Conservation (phyloP, 2,797 vertebrate genomes). For the Artibeus jamaicensis region DNA sequence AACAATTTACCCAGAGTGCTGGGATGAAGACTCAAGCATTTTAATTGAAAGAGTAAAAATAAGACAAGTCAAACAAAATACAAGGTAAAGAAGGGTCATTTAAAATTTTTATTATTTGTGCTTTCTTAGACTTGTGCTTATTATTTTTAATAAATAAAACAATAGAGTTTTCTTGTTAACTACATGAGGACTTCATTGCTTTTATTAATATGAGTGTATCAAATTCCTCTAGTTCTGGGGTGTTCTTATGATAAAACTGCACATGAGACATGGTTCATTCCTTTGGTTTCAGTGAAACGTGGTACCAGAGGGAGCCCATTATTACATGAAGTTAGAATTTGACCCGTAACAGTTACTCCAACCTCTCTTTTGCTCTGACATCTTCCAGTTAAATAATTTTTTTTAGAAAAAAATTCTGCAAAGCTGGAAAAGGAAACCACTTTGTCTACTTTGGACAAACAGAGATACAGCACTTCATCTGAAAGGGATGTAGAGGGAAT, state of each 20-base stretch:
- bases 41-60: not conserved
- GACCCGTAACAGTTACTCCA: conserved; percentile 33
- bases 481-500: conserved; percentile 55
- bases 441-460: conserved; percentile 53
- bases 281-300: conserved; percentile 15
- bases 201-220: not conserved
- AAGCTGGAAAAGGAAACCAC: conserved; percentile 52
- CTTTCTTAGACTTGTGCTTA: not conserved
- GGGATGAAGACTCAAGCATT: not conserved
- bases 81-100: not conserved
- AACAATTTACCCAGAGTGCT: not conserved
- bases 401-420: conserved; percentile 38
- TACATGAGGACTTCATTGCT: not conserved
- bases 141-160: conserved; percentile 1
- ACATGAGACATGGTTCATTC: conserved; percentile 22
- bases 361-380: not conserved
- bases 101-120: not conserved
- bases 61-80: not conserved
- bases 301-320: not conserved
- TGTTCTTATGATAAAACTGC: not conserved
- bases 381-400: conserved; percentile 49
- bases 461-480: conserved; percentile 50
- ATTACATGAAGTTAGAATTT: conserved; percentile 24
- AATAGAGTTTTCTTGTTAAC: not conserved
- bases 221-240: not conserved